Base-by-base conservation (phyloP, 2,797 vertebrate species). In the Mus caroli region DNA sequence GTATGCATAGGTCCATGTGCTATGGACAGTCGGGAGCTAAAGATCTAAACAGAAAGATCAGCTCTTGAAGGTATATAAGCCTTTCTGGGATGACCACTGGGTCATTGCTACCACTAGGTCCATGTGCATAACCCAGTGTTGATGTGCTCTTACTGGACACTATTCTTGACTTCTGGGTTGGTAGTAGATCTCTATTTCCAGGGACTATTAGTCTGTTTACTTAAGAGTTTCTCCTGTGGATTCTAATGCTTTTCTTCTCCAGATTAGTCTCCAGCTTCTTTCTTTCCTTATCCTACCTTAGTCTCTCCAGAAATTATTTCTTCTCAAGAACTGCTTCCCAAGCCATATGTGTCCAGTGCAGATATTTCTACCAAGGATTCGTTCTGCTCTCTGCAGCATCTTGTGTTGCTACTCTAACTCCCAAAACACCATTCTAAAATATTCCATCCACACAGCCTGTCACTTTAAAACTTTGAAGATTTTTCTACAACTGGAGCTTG, bases 111-210 rank as follows among this genome's bases (percentile, higher is more conserved):
- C n/a, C 20, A 64, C 58, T 88, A 31, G 43, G 46, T 83, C 34
- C 73, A 34, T 83, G 15, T 94, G 46, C 10, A 4, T 73, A 64
- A 67, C 34, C n/a, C 28, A 26, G 54, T 40, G 28, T 17, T 69
- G 12, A 54, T 84, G 37, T 69, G 3, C 75, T 92, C 64, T 91
- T 73, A 46, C 58, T 46, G 75, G 31, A 90, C 67, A 52, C 26
- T 50, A 43, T 92, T 95, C 60, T 94, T 89, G 22, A 58, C n/a
- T 34, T 92, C 28, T 71, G 4, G 40, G 34, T 76, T 83, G 71
- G 19, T 15, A 34, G 3, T n/a, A 12, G 31, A 92, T 89, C 10
- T 60, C 15, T 28, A 50, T 88, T 69, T 34, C 24, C 5, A 15
- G n/a, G 24, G 13, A 52, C 64, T 67, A 40, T 92, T 83, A 34